These are phyloP conservation scores for Teleogryllus oceanicus DNA, from an alignment of 2,888 invertebrate species.

Conservation along the genomic window DNA sequence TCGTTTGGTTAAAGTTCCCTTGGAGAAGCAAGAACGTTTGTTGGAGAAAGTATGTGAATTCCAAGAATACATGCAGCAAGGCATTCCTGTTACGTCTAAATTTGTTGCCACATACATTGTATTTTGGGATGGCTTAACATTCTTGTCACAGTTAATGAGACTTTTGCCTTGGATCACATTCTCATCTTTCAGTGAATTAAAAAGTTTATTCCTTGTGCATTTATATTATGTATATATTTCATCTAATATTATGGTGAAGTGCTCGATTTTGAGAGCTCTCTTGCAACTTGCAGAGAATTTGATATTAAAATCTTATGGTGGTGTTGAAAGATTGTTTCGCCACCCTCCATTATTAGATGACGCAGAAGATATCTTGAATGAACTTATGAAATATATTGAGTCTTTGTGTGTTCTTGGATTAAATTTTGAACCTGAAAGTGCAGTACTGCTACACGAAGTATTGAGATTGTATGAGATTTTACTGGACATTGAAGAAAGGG, in stretches of 20 bases:
- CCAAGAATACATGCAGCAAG: neutral
- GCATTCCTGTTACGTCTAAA: neutral
- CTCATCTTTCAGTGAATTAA: neutral
- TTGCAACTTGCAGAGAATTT: neutral
- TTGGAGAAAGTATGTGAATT: neutral
- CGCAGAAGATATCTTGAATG: conserved; percentile 3
- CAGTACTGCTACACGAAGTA: neutral
- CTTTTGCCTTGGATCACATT: neutral
- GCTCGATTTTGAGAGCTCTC: neutral
- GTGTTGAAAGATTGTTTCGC: neutral
- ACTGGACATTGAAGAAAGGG: neutral
- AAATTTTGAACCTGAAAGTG: neutral
- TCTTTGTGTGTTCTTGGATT: no score
- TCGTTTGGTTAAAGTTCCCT: neutral
- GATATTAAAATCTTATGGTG: neutral
- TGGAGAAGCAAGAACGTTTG: neutral
- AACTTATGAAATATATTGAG: neutral
- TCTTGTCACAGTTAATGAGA: neutral
- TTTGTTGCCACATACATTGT: neutral
- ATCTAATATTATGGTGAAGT: neutral
- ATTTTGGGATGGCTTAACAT: neutral
- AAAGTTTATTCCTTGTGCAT: neutral
- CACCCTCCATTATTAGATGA: neutral
- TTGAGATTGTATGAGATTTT: neutral
- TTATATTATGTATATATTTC: neutral